phyloP scores from a whole-genome alignment of 1,140 invertebrate species.

The Drosophila quadrilineata region DNA sequence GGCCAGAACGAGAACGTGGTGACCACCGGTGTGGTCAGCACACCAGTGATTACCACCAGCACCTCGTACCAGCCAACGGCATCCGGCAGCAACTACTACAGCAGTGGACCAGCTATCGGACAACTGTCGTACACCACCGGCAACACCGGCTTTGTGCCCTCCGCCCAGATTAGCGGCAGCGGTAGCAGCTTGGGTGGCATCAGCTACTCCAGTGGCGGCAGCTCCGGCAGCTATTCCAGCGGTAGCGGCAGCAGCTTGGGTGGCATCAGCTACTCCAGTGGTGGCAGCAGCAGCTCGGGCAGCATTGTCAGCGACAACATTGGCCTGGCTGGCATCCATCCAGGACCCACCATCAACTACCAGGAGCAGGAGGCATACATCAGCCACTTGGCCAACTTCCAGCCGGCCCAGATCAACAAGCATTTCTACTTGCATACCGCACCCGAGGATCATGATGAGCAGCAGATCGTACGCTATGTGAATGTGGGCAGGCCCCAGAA shows the following conservation, averaged over 20 bases:
- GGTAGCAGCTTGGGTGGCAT: background rate
- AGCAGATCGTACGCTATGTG: slow-evolving; percentile 80
- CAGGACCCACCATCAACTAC: slow-evolving; percentile 59
- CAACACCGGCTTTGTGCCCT: slow-evolving; percentile 27
- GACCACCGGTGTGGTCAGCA: slow-evolving; percentile 32
- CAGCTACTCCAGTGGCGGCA: background rate
- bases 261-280: slow-evolving; percentile 4
- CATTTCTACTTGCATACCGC: slow-evolving; percentile 90
- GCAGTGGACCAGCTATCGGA: slow-evolving; percentile 39
- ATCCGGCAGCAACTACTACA: slow-evolving; percentile 74
- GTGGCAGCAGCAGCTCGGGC: background rate
- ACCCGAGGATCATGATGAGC: slow-evolving; percentile 85
- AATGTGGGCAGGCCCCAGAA: slow-evolving; percentile 85
- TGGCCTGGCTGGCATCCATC: slow-evolving; percentile 49
- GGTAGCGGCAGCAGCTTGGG: slow-evolving; percentile 1
- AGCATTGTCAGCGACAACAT: slow-evolving; percentile 40
- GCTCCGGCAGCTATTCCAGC: background rate
- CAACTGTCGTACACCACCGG: slow-evolving; percentile 24
- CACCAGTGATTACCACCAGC: slow-evolving; percentile 38
- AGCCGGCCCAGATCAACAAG: slow-evolving; percentile 86
- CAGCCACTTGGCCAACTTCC: slow-evolving; percentile 71
- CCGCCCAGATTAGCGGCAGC: slow-evolving; percentile 18
- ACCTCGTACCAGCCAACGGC: slow-evolving; percentile 72
- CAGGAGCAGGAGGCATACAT: slow-evolving; percentile 82
- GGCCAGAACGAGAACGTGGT: slow-evolving; percentile 48